phyloP scores from a whole-genome alignment of 2,888 invertebrate species.

The Luffia ferchaultella region DNA sequence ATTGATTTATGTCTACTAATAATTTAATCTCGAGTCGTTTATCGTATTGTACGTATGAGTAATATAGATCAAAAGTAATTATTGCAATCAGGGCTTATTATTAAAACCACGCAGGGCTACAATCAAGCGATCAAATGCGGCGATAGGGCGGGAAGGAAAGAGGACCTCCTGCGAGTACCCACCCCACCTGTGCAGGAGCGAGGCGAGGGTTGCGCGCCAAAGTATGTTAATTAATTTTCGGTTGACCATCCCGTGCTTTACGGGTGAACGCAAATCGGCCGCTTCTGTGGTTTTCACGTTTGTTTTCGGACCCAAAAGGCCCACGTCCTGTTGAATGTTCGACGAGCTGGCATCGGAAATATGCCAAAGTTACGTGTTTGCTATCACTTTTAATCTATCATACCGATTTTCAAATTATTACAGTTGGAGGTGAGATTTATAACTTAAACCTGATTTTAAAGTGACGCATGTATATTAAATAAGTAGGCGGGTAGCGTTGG shows the following conservation, averaged over 20 bases:
- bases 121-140: not conserved
- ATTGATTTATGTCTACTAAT: too few species aligned
- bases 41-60: too few species aligned
- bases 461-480: too few species aligned
- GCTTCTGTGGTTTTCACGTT: conserved; percentile 48
- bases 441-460: too few species aligned
- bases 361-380: not conserved
- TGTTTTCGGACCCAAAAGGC: conserved; percentile 29
- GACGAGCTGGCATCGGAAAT: not conserved
- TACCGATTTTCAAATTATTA: not conserved
- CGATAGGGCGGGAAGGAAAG: not conserved
- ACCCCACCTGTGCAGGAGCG: conserved; percentile 32
- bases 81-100: not conserved
- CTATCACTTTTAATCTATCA: not conserved
- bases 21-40: too few species aligned
- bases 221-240: conserved; percentile 67
- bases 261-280: conserved; percentile 48
- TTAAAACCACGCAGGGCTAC: not conserved
- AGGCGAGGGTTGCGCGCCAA: conserved; percentile 48
- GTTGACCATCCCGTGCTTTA: conserved; percentile 51
- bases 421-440: too few species aligned
- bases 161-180: conserved; percentile 13
- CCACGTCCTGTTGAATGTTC: not conserved
- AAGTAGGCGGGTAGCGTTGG: too few species aligned
- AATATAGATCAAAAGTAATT: not conserved